Conservation (phyloP, 2,113 vertebrate genomes). For the Tyto alba region DNA sequence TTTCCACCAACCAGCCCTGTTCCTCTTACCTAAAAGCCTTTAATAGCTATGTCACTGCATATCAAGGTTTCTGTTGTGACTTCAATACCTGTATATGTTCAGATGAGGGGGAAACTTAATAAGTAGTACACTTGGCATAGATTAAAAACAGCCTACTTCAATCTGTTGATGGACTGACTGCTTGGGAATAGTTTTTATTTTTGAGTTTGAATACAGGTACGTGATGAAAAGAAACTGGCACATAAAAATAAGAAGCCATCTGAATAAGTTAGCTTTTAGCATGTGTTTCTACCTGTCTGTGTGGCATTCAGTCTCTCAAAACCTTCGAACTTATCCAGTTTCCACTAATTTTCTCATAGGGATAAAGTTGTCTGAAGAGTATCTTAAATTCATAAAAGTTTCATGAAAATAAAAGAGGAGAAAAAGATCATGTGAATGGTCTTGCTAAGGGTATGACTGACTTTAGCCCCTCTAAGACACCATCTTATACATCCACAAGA, state of each 20-base stretch:
- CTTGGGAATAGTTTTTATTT: not conserved
- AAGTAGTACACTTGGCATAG: not conserved
- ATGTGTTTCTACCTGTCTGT: not conserved
- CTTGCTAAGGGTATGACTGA: not conserved
- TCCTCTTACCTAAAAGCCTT: not conserved
- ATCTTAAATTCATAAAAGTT: not conserved
- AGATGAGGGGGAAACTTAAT: not conserved
- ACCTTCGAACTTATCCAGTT: not conserved
- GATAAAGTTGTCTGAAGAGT: not conserved
- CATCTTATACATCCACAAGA: not conserved
- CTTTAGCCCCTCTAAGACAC: not conserved
- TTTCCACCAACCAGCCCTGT: not conserved
- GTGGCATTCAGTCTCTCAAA: not conserved
- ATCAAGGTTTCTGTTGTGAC: not conserved
- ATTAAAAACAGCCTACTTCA: not conserved
- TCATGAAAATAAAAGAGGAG: not conserved
- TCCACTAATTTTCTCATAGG: not conserved
- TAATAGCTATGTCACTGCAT: not conserved
- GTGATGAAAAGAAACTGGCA: not conserved
- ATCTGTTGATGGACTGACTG: not conserved
- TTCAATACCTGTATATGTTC: not conserved
- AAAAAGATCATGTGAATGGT: not conserved
- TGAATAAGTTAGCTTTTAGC: not conserved
- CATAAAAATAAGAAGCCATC: not conserved
- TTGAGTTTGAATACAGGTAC: not conserved